Percentiles rank a stretch among this genome's conserved stretches.
phyloP scores from a whole-genome alignment of 2,797 vertebrate genomes.

The Sebastes taczanowskii region DNA sequence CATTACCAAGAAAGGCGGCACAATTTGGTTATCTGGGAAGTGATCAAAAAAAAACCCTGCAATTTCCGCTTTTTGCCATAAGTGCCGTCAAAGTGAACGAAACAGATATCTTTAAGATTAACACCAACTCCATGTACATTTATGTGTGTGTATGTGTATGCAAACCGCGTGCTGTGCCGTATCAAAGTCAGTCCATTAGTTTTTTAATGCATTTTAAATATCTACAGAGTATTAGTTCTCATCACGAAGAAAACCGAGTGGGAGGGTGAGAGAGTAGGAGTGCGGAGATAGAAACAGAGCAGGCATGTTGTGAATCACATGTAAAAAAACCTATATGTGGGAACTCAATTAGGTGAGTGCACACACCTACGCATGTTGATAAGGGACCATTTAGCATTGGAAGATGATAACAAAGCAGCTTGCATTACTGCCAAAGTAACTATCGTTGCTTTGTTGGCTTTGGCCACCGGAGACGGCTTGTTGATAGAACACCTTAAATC shows the following conservation, averaged over 20 bases:
- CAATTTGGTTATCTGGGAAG: neutral
- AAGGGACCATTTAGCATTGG: slow-evolving; percentile 30
- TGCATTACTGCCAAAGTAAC: neutral
- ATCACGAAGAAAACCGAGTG: slow-evolving; percentile 5
- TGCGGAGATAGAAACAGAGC: slow-evolving; percentile 15
- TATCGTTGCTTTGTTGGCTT: neutral
- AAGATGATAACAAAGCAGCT: slow-evolving; percentile 7
- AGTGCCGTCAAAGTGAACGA: too few relatives aligned
- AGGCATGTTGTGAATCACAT: slow-evolving; percentile 41
- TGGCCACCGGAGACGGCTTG: neutral
- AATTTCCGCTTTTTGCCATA: too few relatives aligned
- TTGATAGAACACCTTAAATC: neutral
- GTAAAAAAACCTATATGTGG: slow-evolving; percentile 51
- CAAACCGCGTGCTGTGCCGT: neutral
- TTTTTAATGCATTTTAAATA: neutral
- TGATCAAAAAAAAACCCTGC: neutral
- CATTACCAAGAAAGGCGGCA: neutral
- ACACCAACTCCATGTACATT: neutral
- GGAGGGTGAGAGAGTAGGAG: slow-evolving; percentile 31
- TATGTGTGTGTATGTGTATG: neutral
- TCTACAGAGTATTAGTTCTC: neutral
- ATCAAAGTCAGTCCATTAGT: slow-evolving; percentile 7
- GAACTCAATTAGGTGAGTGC: slow-evolving; percentile 35
- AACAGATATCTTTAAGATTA: neutral
- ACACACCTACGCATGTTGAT: slow-evolving; percentile 41